Conservation (phyloP, 2,888 invertebrate species). For the Nephrocerus scutellatus region DNA sequence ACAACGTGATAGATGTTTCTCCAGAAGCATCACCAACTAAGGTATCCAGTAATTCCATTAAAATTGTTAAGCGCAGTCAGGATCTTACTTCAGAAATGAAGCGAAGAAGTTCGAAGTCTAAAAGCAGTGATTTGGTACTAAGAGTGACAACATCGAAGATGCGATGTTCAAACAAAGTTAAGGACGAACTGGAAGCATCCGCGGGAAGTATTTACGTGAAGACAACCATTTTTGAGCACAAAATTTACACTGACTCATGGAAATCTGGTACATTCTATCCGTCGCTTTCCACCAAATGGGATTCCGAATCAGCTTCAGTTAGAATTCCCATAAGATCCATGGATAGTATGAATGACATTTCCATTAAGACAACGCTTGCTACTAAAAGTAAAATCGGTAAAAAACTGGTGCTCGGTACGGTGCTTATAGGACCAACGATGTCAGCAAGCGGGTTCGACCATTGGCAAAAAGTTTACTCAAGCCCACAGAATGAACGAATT, state of each 20-base stretch:
- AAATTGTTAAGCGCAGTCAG: too few relatives aligned
- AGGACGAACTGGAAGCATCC: constrained; percentile 44
- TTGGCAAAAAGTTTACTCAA: constrained; percentile 32
- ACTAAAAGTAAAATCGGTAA: constrained; percentile 46
- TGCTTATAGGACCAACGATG: constrained; percentile 30
- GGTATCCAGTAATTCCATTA: background rate
- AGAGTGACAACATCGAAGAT: constrained; percentile 42
- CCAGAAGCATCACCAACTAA: constrained; percentile 6
- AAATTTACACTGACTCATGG: constrained; percentile 56
- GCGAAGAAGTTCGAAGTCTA: constrained; percentile 39
- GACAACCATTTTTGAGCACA: constrained; percentile 66
- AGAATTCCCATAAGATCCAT: constrained; percentile 34
- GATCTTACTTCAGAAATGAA: too few relatives aligned
- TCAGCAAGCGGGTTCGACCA: constrained; percentile 33
- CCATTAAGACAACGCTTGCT: constrained; percentile 41
- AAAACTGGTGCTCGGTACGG: constrained; percentile 44
- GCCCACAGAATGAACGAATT: constrained; percentile 35
- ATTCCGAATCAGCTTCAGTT: constrained; percentile 47
- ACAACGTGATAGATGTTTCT: background rate
- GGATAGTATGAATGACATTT: constrained; percentile 37
- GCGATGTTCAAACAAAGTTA: constrained; percentile 46
- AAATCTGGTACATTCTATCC: constrained; percentile 69
- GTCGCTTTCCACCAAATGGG: constrained; percentile 70
- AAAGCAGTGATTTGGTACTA: constrained; percentile 34
- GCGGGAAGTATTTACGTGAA: constrained; percentile 65